Evolutionary conservation across 1,140 invertebrate species (phyloP), one percentile per base, ranked within the genome.

Genomic region (Lycorma delicatula): DNA sequence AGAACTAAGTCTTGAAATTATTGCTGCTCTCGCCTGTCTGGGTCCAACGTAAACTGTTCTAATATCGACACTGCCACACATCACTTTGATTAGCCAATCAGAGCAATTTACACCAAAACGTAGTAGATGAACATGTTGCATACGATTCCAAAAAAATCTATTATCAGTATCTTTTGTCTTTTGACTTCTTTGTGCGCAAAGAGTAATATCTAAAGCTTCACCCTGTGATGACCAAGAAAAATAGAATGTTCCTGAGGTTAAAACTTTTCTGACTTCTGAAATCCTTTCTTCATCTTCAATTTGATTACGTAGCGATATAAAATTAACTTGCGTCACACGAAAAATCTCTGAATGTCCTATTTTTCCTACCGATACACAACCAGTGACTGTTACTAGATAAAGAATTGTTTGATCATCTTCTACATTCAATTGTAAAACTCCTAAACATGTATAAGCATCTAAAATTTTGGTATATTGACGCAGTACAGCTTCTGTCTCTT

Each of bases 161-260:
- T 96, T 94, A 72, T 98, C 95, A 6, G 92, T 93, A 38, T 76
- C 77, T 44, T 72, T 77, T 2, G 87, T 88, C 68, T 86, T 86
- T 47, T 81, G 79, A 68, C 86, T 80, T 64, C 90, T 81, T 71
- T 98, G 95, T 36, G 90, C 89, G 75, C 93, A 96, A 25, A 98
- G 72, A 11, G 93, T 97, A 22, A 98, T 81, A 77, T 98, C 93
- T 67, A 95, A 73, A 47, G 76, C 72, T 36, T 78, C 72, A 34
- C 76, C 72, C 58, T 70, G 64, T 28, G 71, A 60, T 20, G 78
- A 79, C 84, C 92, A 93, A 1, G 92, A 90, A 72, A 98, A 97
- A 70, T 97, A 98, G 72, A 97, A 97, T 16, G 93, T 96, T 11
- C 94, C 94, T 22, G 93, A 97, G 72, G 93, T 97, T 2, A 98